Conservation (phyloP, 2,888 invertebrate genomes). For the Sinohyriopsis cumingii region DNA sequence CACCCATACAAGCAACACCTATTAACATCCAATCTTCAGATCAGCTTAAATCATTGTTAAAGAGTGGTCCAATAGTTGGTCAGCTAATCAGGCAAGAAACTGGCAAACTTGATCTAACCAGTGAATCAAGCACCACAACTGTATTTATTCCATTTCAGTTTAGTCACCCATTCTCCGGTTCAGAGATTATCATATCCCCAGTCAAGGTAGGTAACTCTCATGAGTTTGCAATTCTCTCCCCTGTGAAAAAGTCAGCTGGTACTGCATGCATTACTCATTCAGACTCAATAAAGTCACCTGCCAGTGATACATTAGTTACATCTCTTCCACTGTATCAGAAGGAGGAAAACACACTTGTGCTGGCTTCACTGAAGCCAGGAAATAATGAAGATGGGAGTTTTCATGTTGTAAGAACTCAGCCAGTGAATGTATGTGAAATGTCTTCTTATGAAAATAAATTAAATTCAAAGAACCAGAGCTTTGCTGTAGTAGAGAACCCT, state of each 20-base stretch:
- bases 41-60: conserved; percentile 2
- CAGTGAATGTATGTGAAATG: too few species aligned
- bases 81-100: conserved; percentile 48
- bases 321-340: too few species aligned
- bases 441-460: too few species aligned
- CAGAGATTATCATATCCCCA: conserved; percentile 1
- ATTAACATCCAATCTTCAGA: not conserved
- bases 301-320: too few species aligned
- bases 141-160: conserved; percentile 57
- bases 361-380: too few species aligned
- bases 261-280: too few species aligned
- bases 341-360: conserved; percentile 16
- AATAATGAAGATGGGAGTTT: too few species aligned
- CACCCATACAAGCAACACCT: conserved; percentile 20
- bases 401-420: too few species aligned
- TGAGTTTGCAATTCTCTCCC: not conserved
- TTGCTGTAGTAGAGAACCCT: too few species aligned
- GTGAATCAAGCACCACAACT: conserved; percentile 19
- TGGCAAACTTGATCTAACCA: conserved; percentile 7
- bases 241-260: not conserved
- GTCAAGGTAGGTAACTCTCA: not conserved
- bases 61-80: conserved; percentile 56
- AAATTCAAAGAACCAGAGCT: too few species aligned
- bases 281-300: too few species aligned
- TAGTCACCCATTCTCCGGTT: conserved; percentile 54